phyloP scores from a whole-genome alignment of 2,113 vertebrate species.

The Xenopus laevis region DNA sequence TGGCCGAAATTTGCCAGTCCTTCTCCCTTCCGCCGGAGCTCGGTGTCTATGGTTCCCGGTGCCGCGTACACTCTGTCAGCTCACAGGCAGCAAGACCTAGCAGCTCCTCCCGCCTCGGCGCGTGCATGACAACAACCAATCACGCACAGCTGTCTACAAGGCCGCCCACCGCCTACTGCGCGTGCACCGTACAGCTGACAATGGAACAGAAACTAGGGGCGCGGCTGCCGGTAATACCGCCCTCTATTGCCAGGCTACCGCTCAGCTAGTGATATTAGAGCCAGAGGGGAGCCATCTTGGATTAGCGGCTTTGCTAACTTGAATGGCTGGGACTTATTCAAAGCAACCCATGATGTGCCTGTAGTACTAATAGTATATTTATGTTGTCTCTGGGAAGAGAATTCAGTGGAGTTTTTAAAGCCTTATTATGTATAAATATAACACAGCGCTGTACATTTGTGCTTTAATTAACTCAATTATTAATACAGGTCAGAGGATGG shows the following conservation, averaged over 20 bases:
- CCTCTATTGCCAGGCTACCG: neutral
- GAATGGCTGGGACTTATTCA: no score
- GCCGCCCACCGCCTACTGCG: conserved; percentile 22
- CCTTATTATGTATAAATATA: no score
- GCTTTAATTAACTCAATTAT: no score
- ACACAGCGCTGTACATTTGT: no score
- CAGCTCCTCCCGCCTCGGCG: neutral
- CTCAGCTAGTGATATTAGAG: neutral
- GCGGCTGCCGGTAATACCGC: neutral
- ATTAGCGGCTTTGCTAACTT: no score
- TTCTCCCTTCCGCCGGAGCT: neutral
- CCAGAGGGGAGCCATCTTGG: conserved; percentile 19
- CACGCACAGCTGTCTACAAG: conserved; percentile 12
- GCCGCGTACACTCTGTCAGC: conserved; percentile 8
- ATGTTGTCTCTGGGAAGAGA: no score
- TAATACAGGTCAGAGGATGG: no score
- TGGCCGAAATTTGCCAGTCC: neutral
- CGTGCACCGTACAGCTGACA: neutral
- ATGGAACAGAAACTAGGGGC: no score
- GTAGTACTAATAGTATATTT: no score
- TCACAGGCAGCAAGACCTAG: no score
- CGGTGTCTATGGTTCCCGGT: neutral
- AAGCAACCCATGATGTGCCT: no score
- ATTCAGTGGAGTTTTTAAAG: no score
- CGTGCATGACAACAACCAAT: neutral